Conservation (phyloP, 1,140 invertebrate species). For the Formica exsecta region DNA sequence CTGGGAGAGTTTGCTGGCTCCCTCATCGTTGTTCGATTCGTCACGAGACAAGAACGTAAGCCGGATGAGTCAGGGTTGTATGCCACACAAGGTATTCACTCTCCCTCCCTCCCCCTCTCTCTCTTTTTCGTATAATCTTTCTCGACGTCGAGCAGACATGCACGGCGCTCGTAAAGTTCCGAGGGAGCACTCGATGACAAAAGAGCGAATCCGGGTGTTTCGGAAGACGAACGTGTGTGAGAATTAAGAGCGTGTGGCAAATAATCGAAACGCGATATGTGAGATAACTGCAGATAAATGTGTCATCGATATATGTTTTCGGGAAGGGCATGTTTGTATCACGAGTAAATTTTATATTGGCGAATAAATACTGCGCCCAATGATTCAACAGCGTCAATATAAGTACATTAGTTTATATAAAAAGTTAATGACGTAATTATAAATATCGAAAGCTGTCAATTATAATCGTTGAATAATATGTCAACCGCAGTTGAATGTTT, state of each 20-base stretch:
- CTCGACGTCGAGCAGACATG: slow-evolving; percentile 69
- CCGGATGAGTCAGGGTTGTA: slow-evolving; percentile 68
- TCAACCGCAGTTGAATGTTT: neutral
- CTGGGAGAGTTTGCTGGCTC: slow-evolving; percentile 1
- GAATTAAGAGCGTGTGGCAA: slow-evolving; percentile 38
- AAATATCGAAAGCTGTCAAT: neutral
- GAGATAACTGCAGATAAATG: slow-evolving; percentile 30
- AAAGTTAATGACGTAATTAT: neutral
- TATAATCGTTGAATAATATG: neutral
- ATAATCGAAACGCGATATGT: slow-evolving; percentile 14
- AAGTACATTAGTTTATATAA: neutral
- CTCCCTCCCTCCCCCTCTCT: slow-evolving; percentile 3
- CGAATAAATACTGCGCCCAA: no score
- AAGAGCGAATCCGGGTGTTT: slow-evolving; percentile 39
- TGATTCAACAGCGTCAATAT: neutral
- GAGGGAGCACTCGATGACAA: slow-evolving; percentile 56
- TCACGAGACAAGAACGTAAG: slow-evolving; percentile 72
- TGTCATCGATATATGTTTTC: slow-evolving; percentile 2
- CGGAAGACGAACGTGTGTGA: slow-evolving; percentile 51
- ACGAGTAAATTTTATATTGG: neutral
- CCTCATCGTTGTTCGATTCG: slow-evolving; percentile 66
- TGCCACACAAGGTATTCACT: slow-evolving; percentile 65
- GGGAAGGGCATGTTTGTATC: neutral
- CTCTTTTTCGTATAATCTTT: slow-evolving; percentile 65
- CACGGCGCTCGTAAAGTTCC: slow-evolving; percentile 59